phyloP scores from a whole-genome alignment of 2,113 vertebrate species.

The Shinisaurus crocodilurus region DNA sequence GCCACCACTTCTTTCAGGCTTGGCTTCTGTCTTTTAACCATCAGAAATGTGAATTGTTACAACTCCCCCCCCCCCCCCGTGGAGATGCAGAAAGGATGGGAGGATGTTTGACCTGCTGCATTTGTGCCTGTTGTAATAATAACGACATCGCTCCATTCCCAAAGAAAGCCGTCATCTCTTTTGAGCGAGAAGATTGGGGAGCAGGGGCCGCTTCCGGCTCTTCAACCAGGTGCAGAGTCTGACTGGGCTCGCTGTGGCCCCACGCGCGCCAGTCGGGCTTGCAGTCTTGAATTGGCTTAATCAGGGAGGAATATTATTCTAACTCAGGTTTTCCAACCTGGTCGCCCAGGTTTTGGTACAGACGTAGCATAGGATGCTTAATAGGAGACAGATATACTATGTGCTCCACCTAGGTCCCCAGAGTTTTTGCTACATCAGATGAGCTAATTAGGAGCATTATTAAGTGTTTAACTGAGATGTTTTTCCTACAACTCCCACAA shows the following conservation, averaged over 20 bases:
- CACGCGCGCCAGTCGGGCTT: neutral
- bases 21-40: neutral
- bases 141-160: fast-evolving
- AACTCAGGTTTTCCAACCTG: neutral
- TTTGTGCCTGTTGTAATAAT: no score
- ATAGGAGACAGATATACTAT: no score
- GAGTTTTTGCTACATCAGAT: no score
- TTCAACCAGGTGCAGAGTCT: neutral
- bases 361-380: no score
- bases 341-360: neutral
- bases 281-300: neutral
- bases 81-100: no score
- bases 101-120: no score
- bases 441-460: no score
- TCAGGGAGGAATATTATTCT: neutral
- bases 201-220: neutral
- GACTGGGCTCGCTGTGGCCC: neutral
- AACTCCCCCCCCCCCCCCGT: neutral
- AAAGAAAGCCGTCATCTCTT: neutral
- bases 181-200: neutral
- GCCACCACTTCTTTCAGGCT: neutral
- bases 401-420: no score
- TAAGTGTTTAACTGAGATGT: no score
- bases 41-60: neutral
- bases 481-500: no score